Evolutionary conservation across 2,113 vertebrate genomes (phyloP), one percentile per base, ranked within the genome.

Genomic region (Pavo muticus): DNA sequence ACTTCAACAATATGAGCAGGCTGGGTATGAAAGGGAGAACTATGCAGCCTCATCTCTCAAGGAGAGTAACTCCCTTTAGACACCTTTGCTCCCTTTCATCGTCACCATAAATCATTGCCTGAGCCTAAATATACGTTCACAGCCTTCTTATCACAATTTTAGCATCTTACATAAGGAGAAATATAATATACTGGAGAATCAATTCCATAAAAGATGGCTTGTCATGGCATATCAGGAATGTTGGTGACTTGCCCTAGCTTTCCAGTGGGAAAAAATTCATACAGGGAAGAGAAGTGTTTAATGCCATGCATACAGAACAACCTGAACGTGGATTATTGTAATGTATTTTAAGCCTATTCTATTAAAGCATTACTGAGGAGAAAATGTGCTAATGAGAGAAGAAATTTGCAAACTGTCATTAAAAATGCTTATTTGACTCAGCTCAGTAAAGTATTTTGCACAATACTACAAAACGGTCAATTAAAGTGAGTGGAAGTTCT

Each of bases 161-260:
- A 95, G 90, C 47, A 57, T 90, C 75, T 97, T 96, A 95, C 72
- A 71, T 95, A 93, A 95, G 78, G 39, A 73, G 72, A 74, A 27
- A 45, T 77, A 86, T 83, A 82, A 94, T 90, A 94, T 0, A 0
- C 56, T 94, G 91, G 35, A 88, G 85, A 93, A 83, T 94, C 74
- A 92, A 50, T 45, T 93, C 73, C 82, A 77, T 85, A 47, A 90
- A 91, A 90, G 70, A 84, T 2, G 5, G 45, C 27, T 74, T 86
- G 45, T 75, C 56, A 83, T 29, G 77, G 68, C 60, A 74, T 1
- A 4, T 88, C 56, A 86, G 71, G 85, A 91, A 90, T 90, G 54
- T 70, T 86, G 39, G 37, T 84, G 56, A 80, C 68, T 94, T 79
- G 19, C 11, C 57, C 25, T 80, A 42, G 20, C 19, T 88, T 91